These are phyloP conservation scores for Brachylomia viminalis DNA, from an alignment of 2,888 invertebrate species.

Conservation along the genomic window DNA sequence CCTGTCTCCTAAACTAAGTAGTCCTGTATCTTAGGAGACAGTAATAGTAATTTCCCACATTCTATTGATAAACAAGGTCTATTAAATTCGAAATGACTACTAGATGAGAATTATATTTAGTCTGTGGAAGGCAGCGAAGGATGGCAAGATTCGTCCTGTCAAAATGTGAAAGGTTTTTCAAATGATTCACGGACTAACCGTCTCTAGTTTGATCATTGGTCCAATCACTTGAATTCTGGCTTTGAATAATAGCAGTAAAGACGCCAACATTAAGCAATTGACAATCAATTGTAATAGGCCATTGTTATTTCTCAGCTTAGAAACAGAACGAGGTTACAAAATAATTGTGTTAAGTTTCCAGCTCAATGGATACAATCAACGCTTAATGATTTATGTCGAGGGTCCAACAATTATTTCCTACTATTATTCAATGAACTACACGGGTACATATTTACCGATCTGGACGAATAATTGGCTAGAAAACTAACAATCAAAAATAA, in stretches of 20 bases:
- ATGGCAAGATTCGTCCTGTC: too few species aligned
- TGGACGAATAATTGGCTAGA: not conserved
- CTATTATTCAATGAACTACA: conserved; percentile 22
- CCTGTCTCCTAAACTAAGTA: too few species aligned
- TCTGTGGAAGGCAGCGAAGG: too few species aligned
- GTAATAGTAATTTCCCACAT: too few species aligned
- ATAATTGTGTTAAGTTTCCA: conserved; percentile 41
- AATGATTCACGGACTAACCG: not conserved
- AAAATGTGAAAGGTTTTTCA: too few species aligned
- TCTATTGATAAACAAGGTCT: too few species aligned
- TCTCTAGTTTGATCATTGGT: not conserved
- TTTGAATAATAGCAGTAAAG: not conserved
- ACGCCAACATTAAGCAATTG: conserved; percentile 16
- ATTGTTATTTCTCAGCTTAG: conserved; percentile 3
- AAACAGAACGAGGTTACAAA: conserved; percentile 3
- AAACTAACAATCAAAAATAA: not conserved
- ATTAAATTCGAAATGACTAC: too few species aligned
- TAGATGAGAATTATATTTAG: too few species aligned
- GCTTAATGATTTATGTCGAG: not conserved
- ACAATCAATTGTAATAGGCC: conserved; percentile 10
- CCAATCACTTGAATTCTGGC: not conserved
- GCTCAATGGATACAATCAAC: conserved; percentile 48
- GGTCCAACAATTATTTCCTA: conserved; percentile 17
- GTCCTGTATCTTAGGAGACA: too few species aligned
- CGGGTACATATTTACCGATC: not conserved